These are phyloP conservation scores for Calameuta idolon DNA, from an alignment of 2,888 invertebrate genomes.

Conservation along the genomic window DNA sequence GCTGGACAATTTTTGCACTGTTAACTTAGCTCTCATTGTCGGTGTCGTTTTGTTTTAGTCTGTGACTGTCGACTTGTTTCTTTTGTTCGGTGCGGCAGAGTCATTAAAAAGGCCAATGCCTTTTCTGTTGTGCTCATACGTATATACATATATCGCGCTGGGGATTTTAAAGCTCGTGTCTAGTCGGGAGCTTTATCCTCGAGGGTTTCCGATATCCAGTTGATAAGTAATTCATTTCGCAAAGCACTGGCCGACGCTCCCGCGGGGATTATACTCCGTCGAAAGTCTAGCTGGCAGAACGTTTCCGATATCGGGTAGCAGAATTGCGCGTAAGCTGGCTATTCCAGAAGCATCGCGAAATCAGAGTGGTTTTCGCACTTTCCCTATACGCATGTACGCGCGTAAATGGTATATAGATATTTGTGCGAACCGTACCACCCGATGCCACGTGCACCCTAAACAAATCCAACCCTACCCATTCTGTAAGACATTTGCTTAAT, in stretches of 20 bases:
- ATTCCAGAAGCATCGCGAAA: background rate
- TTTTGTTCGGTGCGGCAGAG: background rate
- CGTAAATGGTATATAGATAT: background rate
- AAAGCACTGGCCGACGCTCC: slow-evolving; percentile 1
- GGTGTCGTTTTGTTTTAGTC: background rate
- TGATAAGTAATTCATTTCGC: slow-evolving; percentile 39
- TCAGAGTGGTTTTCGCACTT: background rate
- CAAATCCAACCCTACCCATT: background rate
- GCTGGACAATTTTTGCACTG: background rate
- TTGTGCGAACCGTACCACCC: background rate
- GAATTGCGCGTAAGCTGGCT: background rate
- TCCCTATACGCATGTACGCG: background rate
- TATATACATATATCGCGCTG: background rate
- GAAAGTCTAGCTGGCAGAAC: background rate
- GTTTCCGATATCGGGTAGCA: background rate
- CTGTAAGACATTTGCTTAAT: slow-evolving; percentile 46
- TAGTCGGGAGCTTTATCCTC: background rate
- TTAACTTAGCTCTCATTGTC: background rate
- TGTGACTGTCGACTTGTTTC: background rate
- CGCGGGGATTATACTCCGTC: background rate
- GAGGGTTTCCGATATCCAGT: background rate
- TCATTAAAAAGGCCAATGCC: background rate
- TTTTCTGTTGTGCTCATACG: background rate
- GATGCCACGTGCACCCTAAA: background rate
- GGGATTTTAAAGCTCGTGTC: background rate